Evolutionary conservation across 2,888 invertebrate species (phyloP).

Genomic region (Gari tellinella): DNA sequence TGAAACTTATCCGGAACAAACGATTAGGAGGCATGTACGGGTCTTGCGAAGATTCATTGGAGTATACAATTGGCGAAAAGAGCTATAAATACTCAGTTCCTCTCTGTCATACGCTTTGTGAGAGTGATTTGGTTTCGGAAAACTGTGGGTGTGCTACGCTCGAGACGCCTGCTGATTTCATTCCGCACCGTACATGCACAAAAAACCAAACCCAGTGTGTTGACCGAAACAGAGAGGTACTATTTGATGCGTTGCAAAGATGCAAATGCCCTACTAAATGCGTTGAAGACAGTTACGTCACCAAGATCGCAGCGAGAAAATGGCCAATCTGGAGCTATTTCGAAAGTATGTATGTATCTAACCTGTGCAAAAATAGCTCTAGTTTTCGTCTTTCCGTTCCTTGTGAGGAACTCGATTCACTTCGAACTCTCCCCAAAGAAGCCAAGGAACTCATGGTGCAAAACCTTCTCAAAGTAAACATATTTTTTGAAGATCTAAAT

Average conservation of each 20-base stretch:
- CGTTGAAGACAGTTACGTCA: neutral
- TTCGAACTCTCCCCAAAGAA: neutral
- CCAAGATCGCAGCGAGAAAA: neutral
- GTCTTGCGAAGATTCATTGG: neutral
- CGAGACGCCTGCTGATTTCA: conserved; percentile 1
- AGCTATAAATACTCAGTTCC: too few species aligned
- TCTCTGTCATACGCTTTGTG: too few species aligned
- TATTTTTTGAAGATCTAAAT: conserved; percentile 19
- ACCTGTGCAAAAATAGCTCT: conserved; percentile 1
- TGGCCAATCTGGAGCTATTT: conserved; percentile 4
- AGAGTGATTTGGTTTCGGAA: neutral
- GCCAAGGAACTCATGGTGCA: neutral
- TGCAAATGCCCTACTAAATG: conserved; percentile 11
- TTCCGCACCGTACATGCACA: too few species aligned
- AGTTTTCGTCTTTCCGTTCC: neutral
- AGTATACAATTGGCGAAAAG: neutral
- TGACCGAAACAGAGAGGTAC: neutral
- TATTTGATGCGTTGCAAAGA: neutral
- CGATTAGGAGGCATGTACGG: conserved; percentile 8
- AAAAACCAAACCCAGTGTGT: neutral
- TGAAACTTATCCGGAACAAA: conserved; percentile 2
- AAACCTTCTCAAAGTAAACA: conserved; percentile 19
- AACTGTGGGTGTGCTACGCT: neutral
- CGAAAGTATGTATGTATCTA: neutral
- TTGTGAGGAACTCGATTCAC: neutral